Base-by-base conservation (phyloP, 2,888 invertebrate genomes). In the Rhogogaster chlorosoma region DNA sequence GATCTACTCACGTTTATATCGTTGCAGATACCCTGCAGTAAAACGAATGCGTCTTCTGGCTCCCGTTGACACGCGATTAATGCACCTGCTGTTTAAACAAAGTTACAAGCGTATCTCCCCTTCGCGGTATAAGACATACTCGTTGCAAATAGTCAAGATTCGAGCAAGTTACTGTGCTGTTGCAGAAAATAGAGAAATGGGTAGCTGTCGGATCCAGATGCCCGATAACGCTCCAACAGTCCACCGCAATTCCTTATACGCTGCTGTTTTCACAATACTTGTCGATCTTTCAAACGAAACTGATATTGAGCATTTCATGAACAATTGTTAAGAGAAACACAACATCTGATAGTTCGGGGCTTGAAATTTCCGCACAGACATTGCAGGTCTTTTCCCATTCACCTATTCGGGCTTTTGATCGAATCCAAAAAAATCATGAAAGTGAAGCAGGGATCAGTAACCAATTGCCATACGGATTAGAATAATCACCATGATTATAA, bases 401-500 rank as follows among this genome's bases (percentile, higher is more conserved):
- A 36, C 5, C 4, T 5, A 36, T 36, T 36, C 2, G 36, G 36
- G 36, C 1, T 42, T 42, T 32, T 42, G 42, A 42, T 42, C 42
- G 3, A 42, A 10, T 42, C 42, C 42, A 12, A 42, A 42, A 12
- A 42, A 42, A 42, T 12, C 12, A 2, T 42, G 2, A 10, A 12
- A 42, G 42, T 42, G 12, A 2, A 42, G 42, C 12, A 42, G 42
- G 42, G 42, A 61, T 64, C 85, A 86, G 84, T 88, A 87, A 85
- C 88, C 89, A 89, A 89, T 90, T 88, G 89, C 88, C 88, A 88
- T 88, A 88, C 87, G 90, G 89, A 90, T 90, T 89, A 89, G 88
- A 80, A 36, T 84, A 77, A 84, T 84, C 84, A 80, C 80, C 57
- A 22, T 42, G 36, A 57, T 84, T 38, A 84, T 38, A 18, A 45